Conservation (phyloP, 1,140 invertebrate species). For the Formica exsecta region DNA sequence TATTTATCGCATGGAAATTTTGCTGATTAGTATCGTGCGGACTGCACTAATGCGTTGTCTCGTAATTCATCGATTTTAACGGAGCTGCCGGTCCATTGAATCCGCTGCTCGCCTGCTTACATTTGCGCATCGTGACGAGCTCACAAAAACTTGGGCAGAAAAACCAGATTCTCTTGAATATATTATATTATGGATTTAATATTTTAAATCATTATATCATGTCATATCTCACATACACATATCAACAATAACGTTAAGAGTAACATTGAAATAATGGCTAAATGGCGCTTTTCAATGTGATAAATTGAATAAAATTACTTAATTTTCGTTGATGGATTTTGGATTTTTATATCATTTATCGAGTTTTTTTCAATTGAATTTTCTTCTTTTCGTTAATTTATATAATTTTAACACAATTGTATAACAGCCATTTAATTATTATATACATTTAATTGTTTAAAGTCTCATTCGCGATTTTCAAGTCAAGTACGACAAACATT, state of each 20-base stretch:
- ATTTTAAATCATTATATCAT: conserved; percentile 42
- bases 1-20: conserved; percentile 84
- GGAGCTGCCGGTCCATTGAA: conserved; percentile 83
- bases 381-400: conserved; percentile 8
- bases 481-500: not conserved
- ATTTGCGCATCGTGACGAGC: conserved; percentile 66
- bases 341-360: not conserved
- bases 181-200: conserved; percentile 38
- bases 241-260: conserved; percentile 7
- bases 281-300: not conserved
- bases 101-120: conserved; percentile 74
- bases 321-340: conserved; percentile 30
- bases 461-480: conserved; percentile 5
- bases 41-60: conserved; percentile 85
- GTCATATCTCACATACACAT: not conserved
- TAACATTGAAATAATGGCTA: conserved; percentile 24
- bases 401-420: not conserved
- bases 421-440: not conserved
- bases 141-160: conserved; percentile 66
- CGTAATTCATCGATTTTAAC: conserved; percentile 86
- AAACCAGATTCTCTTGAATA: not conserved
- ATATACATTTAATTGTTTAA: not conserved
- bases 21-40: conserved; percentile 86
- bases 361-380: not conserved
- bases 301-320: conserved; percentile 5